Percentiles rank a stretch among this genome's conserved stretches.
phyloP scores from a whole-genome alignment of 2,797 vertebrate genomes.

The Tachyglossus aculeatus region DNA sequence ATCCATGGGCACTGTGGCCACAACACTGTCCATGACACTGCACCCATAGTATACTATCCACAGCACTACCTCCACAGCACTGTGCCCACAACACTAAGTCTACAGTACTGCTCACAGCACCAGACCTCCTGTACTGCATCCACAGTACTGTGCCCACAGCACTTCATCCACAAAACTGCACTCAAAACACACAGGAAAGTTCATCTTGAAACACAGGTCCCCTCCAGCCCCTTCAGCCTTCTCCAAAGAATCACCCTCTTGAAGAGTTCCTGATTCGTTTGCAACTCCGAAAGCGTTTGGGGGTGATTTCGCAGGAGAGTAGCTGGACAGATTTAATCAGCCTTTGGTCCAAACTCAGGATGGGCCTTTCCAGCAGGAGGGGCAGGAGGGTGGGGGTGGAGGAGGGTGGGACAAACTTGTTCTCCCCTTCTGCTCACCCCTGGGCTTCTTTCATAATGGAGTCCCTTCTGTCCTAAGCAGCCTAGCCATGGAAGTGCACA shows the following conservation, averaged over 20 bases:
- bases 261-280: background rate
- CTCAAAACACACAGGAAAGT: background rate
- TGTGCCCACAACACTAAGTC: background rate
- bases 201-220: background rate
- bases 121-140: background rate
- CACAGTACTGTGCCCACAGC: too few species aligned
- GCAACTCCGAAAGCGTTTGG: background rate
- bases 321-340: background rate
- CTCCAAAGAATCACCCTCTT: conserved; percentile 35
- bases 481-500: background rate
- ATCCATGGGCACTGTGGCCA: too few species aligned
- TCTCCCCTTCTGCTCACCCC: too few species aligned
- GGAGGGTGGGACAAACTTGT: too few species aligned
- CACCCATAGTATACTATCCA: background rate
- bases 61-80: background rate
- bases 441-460: too few species aligned
- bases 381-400: too few species aligned
- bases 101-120: background rate
- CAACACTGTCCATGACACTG: conserved; percentile 4
- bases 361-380: background rate
- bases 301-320: background rate
- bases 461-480: background rate
- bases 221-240: background rate
- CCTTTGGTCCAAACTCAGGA: too few species aligned
- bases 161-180: background rate